A percentile compares a stretch with the other conserved stretches of the same genome.
Conservation (phyloP, 2,888 invertebrate genomes). For the Clostera curtula region DNA sequence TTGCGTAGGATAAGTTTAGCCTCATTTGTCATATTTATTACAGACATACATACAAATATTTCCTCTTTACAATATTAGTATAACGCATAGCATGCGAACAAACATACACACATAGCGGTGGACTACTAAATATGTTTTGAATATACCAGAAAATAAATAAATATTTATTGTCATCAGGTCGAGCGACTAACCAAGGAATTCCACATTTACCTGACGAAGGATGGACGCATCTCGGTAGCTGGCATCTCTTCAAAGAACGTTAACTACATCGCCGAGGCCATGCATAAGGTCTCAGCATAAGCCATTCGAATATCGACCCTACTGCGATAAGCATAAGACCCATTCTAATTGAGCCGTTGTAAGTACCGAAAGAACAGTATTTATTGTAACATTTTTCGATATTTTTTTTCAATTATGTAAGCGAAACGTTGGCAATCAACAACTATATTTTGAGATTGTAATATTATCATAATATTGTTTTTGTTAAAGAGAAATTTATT, state of each 20-base stretch:
- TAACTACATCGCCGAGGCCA: conserved; percentile 93
- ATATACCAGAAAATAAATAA: not conserved
- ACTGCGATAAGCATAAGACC: conserved; percentile 10
- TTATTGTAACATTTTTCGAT: conserved; percentile 23
- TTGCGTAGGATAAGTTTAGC: no score
- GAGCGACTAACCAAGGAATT: conserved; percentile 90
- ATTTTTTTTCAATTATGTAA: conserved; percentile 15
- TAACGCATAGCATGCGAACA: no score
- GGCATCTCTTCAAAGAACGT: conserved; percentile 97
- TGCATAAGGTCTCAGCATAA: conserved; percentile 93
- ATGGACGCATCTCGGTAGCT: conserved; percentile 98
- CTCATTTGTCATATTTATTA: no score
- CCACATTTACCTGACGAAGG: conserved; percentile 96
- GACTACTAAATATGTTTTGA: no score
- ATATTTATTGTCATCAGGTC: conserved; percentile 75
- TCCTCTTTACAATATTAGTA: no score
- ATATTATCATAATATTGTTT: conserved; percentile 11
- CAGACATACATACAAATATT: no score
- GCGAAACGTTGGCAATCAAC: no score
- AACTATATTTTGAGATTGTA: conserved; percentile 7
- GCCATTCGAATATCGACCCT: conserved; percentile 17
- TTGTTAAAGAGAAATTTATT: conserved; percentile 13
- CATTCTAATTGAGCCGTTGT: conserved; percentile 14
- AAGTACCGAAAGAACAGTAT: conserved; percentile 41
- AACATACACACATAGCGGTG: no score